A percentile compares a stretch with the other conserved stretches of the same genome.
Conservation (phyloP, 2,888 invertebrate species). For the Piscicola geometra region DNA sequence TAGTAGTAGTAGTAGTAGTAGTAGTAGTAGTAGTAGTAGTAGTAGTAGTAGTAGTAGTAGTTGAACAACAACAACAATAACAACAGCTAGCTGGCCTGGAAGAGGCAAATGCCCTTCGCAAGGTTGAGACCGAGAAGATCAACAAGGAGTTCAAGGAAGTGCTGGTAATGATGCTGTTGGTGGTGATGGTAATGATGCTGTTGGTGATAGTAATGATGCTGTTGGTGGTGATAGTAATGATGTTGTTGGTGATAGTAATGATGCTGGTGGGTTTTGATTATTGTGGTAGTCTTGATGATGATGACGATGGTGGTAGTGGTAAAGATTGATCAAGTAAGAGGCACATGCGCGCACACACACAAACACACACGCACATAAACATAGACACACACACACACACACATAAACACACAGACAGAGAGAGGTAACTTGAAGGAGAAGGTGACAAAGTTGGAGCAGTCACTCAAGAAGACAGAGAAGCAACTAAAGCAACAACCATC, state of each 20-base stretch:
- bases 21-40: constrained; percentile 9
- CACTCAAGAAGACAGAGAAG: neutral
- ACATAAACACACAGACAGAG: too few species aligned
- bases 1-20: constrained; percentile 9
- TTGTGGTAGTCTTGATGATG: neutral
- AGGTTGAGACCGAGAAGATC: neutral
- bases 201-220: constrained; percentile 31
- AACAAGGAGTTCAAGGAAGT: constrained; percentile 19
- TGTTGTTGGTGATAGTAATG: constrained; percentile 32
- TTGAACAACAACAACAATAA: neutral
- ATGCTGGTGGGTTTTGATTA: constrained; percentile 17
- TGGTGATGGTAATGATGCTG: constrained; percentile 29
- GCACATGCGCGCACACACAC: too few species aligned
- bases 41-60: neutral
- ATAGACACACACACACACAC: too few species aligned
- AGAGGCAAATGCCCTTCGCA: neutral
- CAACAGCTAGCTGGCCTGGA: neutral
- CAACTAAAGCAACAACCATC: neutral
- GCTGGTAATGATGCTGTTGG: constrained; percentile 24
- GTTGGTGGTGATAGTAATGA: constrained; percentile 33
- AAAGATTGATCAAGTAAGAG: neutral
- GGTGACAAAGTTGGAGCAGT: constrained; percentile 2
- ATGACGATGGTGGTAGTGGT: neutral
- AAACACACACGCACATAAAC: too few species aligned
- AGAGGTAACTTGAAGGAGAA: too few species aligned